Evolutionary conservation across 1,140 invertebrate species (phyloP), one percentile per base, ranked within the genome.

Genomic region (Augochlora pura): DNA sequence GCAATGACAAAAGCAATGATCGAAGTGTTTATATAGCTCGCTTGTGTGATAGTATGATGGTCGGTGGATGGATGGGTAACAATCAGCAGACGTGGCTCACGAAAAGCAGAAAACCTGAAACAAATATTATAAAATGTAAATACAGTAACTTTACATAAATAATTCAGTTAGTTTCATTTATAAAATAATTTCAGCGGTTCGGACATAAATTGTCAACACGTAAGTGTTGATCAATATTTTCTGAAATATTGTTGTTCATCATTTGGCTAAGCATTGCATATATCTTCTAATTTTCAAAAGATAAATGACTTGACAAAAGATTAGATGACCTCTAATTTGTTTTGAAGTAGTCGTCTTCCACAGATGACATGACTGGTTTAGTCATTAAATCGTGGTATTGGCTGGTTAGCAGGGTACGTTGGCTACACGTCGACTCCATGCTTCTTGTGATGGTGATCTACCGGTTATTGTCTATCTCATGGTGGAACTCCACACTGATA

Each of bases 11-110:
- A 97, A 76, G 98, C 98, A 95, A 99, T 99, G 14, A 99, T 98
- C 16, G 99, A 99, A 93, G 99, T 99, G 94, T 99, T 99, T 62
- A 99, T 98, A 91, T 99, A 99, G 10, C 98, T 99, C 64, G 99
- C 98, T 94, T 99, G 99, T 87, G 98, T 99, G 76, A 99, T 98
- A 18, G 99, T 98, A 92, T 99, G 99, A 91, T 99, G 98, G 92
- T 99, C 99, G 87, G 96, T 96, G 42, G 96, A 95, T 68, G 99
- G 99, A 91, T 99, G 99, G 75, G 98, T 98, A 9, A 99, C 98
- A 84, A 99, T 97, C 90, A 99, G 93, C 27, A 99, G 94, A 91
- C 99, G 95, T 18, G 99, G 99, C 93, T 99, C 99, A 89, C 98
- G 96, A 95, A 99, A 99, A 87, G 98, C 99, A 94, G 97, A 97